Evolutionary conservation across 2,888 invertebrate genomes (phyloP).

Genomic region (Formica aserva): DNA sequence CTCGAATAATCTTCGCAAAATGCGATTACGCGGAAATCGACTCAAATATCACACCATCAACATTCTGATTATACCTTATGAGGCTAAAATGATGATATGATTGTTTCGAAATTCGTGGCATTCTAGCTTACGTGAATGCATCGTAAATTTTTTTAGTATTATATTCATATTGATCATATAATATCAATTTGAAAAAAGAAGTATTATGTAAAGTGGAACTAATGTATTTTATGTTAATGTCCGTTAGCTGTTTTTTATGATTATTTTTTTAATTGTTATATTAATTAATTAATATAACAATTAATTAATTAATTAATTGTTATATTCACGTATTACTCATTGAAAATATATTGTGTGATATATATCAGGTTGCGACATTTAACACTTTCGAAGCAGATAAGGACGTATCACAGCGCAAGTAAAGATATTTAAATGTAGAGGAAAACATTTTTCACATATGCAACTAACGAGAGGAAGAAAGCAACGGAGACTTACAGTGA

Average conservation of each 20-base stretch:
- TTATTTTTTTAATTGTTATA: not conserved
- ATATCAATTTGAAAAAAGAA: not conserved
- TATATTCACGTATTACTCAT: not conserved
- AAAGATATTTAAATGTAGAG: not conserved
- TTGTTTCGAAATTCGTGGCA: not conserved
- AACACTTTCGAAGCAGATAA: conserved; percentile 11
- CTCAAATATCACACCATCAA: not conserved
- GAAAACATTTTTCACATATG: conserved; percentile 23
- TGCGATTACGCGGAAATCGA: conserved; percentile 54
- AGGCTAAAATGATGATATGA: not conserved
- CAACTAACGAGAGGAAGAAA: conserved; percentile 20
- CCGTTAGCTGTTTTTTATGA: not conserved
- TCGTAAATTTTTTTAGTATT: not conserved
- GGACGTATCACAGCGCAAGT: not conserved
- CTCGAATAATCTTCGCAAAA: conserved; percentile 41
- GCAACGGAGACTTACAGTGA: conserved; percentile 57
- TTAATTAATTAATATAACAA: too few relatives aligned
- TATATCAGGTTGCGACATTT: not conserved
- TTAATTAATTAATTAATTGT: not conserved
- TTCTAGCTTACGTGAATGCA: not conserved
- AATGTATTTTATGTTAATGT: not conserved
- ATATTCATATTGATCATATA: not conserved
- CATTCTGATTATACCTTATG: not conserved
- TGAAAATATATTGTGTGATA: not conserved
- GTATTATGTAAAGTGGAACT: not conserved